Conservation (phyloP, 2,797 vertebrate species). For the Somateria mollissima region DNA sequence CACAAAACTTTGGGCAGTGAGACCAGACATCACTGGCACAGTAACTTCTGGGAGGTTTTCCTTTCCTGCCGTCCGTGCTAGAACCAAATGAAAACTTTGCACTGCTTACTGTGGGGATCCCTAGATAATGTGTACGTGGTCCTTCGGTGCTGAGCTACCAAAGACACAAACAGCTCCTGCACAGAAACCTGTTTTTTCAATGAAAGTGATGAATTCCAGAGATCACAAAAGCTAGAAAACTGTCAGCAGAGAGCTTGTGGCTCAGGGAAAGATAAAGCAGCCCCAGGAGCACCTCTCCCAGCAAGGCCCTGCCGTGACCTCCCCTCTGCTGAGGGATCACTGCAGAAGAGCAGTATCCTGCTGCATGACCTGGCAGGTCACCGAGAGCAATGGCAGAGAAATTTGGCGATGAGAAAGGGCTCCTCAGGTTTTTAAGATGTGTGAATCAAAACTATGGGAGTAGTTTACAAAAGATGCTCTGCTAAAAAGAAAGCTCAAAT, state of each 20-base stretch:
- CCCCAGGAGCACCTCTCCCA: neutral
- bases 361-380: neutral
- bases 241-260: neutral
- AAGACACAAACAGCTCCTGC: neutral
- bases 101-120: neutral
- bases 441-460: neutral
- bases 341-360: neutral
- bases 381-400: neutral
- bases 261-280: conserved; percentile 4
- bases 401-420: neutral
- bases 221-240: conserved; percentile 14
- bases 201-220: conserved; percentile 31
- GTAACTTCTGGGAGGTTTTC: conserved; percentile 5
- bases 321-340: neutral
- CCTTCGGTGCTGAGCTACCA: neutral
- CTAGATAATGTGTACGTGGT: neutral
- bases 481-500: neutral
- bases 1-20: fast-evolving
- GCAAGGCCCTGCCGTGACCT: neutral
- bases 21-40: fast-evolving
- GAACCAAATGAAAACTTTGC: neutral
- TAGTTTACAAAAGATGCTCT: neutral
- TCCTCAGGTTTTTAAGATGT: neutral
- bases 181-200: neutral
- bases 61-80: neutral